Evolutionary conservation across 2,113 vertebrate genomes (phyloP), one percentile per base, ranked within the genome.

Genomic region (Oryzias woworae): DNA sequence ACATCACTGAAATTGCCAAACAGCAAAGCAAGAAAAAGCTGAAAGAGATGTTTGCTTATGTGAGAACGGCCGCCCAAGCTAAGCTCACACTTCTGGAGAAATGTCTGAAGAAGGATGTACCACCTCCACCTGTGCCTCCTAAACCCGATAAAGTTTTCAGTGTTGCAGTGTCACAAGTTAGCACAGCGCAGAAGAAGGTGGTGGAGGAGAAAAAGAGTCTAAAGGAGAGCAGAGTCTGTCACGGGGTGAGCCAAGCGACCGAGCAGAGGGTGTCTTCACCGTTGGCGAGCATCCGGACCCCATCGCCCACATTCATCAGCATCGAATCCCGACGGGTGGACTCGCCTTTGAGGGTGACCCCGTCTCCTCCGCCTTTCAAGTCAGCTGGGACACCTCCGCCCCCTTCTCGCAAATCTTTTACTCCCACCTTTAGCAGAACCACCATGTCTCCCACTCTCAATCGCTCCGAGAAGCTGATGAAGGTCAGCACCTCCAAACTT

Each of bases 291-390:
- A 93, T 92, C 73, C 87, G 93, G 13, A 91, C 94, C 0, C 93
- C 93, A 0, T 97, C 95, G 0, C 95, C 95, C 17, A 94, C 94
- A 4, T 97, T 92, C 47, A 96, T 97, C 24, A 96, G 91, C 5
- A 96, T 97, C 15, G 95, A 96, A 52, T 96, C 95, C 0, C 87
- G 92, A 48, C 80, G 85, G 63, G 81, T 92, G 7, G 93, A 94
- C 54, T 91, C 90, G 0, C 90, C 94, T 1, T 63, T 91, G 0
- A 80, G 81, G 28, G 89, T 91, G 18, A 85, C 84, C 14, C 83
- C 87, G 3, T 91, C 92, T 28, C 93, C 92, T 5, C 91, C 89
- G 2, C 88, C 85, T 1, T 88, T 89, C 75, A 92, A 82, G 53
- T 86, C 89, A 2, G 60, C 75, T 1, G 80, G 82, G 20, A 86